Evolutionary conservation across 1,140 invertebrate species (phyloP), one percentile per base, ranked within the genome.

Genomic region (Drosophila equinoxialis): DNA sequence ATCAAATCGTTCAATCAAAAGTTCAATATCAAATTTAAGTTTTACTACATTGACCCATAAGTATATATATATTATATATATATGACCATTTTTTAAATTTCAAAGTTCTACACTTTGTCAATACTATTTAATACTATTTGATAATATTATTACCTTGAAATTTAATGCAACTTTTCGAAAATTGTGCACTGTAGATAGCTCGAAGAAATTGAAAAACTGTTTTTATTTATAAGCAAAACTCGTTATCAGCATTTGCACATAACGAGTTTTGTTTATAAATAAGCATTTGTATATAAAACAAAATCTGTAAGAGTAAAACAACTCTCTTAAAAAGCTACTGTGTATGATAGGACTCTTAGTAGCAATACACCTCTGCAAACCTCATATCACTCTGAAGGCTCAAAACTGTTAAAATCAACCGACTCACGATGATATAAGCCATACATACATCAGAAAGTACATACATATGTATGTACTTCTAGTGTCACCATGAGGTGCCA

Each of bases 191-290:
- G 30, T 30, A 6, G 5, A 30, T 6, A 30, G 30, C 30, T 51
- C 13, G 10, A 10, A 4, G 17, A 8, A 51, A 23, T 51, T 51
- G 20, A 3, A 11, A 11, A 51, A 48, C 7, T n/a, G 45, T 8
- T 48, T 48, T 7, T 45, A n/a, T 37, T 58, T 58, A n/a, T 37
- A 58, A 58, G 37, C 30, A 58, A 37, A 58, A 58, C 55, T 17
- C 17, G 55, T 37, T 58, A 58, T 58, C 55, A 58, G 33, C 7
- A 41, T 20, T 61, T 60, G 17, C 23, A 65, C 23, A 58, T 37
- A 17, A 17, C 17, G 17, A 17, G 17, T 48, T 48, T 7, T 45
- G 3, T 37, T 58, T 58, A n/a, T 37, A 58, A 58, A 58, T n/a
- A 58, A 37, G 33, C 7, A 54, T 20, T 61, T 54, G 17, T 35